Evolutionary conservation across 2,797 vertebrate genomes (phyloP).

Genomic region (Hydrophis major): DNA sequence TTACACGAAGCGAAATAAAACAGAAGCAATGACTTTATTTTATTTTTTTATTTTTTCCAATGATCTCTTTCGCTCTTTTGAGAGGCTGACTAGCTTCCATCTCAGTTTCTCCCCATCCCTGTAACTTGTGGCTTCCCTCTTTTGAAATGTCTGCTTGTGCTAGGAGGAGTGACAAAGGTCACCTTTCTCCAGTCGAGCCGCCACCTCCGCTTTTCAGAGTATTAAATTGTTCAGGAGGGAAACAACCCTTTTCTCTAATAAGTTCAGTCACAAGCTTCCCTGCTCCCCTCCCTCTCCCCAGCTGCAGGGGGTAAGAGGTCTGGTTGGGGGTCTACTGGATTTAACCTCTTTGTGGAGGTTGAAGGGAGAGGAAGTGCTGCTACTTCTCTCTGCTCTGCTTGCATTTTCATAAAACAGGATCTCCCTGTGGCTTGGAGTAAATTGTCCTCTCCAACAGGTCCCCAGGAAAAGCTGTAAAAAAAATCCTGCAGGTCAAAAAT

Average conservation of each 20-base stretch:
- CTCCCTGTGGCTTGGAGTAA: not conserved
- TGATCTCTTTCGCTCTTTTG: not conserved
- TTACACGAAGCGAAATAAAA: not conserved
- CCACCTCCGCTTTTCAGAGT: not conserved
- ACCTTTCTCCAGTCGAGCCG: not conserved
- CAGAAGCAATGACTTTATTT: not conserved
- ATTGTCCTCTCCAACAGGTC: no score
- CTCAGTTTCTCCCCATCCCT: not conserved
- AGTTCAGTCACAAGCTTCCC: not conserved
- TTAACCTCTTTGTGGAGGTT: not conserved
- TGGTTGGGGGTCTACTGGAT: not conserved
- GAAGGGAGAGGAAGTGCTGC: not conserved
- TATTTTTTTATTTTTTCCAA: no score
- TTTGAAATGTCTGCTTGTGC: not conserved
- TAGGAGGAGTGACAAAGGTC: not conserved
- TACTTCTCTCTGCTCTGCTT: no score
- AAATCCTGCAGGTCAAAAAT: not conserved
- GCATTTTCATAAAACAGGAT: not conserved
- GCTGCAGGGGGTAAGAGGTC: not conserved
- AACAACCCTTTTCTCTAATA: not conserved
- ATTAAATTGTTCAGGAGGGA: not conserved
- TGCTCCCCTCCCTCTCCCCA: not conserved
- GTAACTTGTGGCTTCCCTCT: not conserved
- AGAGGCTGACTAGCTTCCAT: not conserved
- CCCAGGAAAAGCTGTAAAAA: not conserved